A percentile compares a stretch with the other conserved stretches of the same genome.
Conservation (phyloP, 2,113 vertebrate genomes). For the Tyto alba region DNA sequence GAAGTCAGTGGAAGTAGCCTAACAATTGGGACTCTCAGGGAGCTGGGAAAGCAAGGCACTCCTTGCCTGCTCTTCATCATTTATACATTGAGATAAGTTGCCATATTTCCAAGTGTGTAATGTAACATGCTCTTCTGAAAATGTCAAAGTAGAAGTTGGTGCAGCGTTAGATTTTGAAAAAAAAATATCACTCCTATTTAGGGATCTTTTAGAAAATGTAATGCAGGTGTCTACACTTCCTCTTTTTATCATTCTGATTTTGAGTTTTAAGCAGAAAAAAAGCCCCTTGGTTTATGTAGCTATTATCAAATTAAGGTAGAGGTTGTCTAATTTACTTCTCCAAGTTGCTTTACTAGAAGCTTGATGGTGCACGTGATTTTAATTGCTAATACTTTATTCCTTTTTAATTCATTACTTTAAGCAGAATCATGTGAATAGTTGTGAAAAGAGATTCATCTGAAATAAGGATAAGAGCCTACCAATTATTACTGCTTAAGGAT, state of each 20-base stretch:
- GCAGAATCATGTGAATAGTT: not conserved
- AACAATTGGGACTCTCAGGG: not conserved
- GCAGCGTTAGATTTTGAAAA: not conserved
- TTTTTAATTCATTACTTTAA: conserved; percentile 27
- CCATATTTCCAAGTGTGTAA: not conserved
- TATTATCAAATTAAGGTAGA: conserved; percentile 7
- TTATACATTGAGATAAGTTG: not conserved
- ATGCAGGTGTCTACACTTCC: not conserved
- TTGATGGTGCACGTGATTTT: not conserved
- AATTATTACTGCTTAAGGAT: conserved; percentile 6
- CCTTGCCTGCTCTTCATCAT: not conserved
- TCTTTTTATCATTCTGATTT: not conserved
- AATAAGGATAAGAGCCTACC: not conserved
- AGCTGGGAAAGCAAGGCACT: not conserved
- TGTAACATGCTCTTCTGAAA: not conserved
- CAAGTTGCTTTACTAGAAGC: not conserved
- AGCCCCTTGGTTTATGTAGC: not conserved
- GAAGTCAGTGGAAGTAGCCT: not conserved
- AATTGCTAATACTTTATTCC: conserved; percentile 19
- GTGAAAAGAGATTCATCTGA: conserved; percentile 11
- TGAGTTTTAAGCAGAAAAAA: not conserved
- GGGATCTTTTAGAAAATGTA: not conserved
- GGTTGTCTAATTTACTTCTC: not conserved
- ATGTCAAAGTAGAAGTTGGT: not conserved
- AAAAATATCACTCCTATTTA: not conserved